phyloP scores from a whole-genome alignment of 1,140 invertebrate genomes.

The Drosophila chauvacae region DNA sequence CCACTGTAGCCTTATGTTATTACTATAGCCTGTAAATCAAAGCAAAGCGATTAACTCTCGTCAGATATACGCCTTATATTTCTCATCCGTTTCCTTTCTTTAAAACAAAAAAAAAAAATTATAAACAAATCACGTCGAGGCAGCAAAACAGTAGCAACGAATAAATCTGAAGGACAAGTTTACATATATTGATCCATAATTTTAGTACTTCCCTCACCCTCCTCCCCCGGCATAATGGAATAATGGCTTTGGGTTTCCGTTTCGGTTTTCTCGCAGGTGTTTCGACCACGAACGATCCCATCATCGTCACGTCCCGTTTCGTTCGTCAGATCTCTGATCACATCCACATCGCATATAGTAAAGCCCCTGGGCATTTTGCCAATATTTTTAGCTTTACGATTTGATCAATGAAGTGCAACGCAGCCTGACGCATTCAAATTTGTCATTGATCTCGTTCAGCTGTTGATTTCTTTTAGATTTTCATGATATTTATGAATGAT shows the following conservation, averaged over 20 bases:
- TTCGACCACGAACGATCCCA: constrained; percentile 16
- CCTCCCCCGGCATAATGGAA: constrained; percentile 9
- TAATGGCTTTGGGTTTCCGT: constrained; percentile 49
- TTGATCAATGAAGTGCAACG: constrained; percentile 50
- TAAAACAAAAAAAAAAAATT: constrained; percentile 13
- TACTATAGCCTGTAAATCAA: not conserved
- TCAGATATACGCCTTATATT: not conserved
- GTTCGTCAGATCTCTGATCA: constrained; percentile 18
- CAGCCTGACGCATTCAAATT: constrained; percentile 47
- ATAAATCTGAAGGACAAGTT: constrained; percentile 41
- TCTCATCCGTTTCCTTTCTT: not conserved
- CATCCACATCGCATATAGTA: constrained; percentile 16
- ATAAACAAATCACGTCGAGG: constrained; percentile 45
- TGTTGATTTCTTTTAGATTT: constrained; percentile 4
- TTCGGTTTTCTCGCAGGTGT: constrained; percentile 46
- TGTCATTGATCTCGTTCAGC: constrained; percentile 18
- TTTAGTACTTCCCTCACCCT: constrained; percentile 6
- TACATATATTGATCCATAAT: constrained; percentile 43
- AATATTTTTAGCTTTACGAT: constrained; percentile 21
- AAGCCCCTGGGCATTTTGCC: constrained; percentile 27
- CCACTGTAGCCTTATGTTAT: not conserved
- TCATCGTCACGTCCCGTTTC: constrained; percentile 35
- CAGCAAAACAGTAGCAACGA: not conserved
- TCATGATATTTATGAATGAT: not conserved
- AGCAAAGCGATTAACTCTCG: not conserved